Evolutionary conservation across 1,140 invertebrate species (phyloP).

Genomic region (Aphis gossypii): DNA sequence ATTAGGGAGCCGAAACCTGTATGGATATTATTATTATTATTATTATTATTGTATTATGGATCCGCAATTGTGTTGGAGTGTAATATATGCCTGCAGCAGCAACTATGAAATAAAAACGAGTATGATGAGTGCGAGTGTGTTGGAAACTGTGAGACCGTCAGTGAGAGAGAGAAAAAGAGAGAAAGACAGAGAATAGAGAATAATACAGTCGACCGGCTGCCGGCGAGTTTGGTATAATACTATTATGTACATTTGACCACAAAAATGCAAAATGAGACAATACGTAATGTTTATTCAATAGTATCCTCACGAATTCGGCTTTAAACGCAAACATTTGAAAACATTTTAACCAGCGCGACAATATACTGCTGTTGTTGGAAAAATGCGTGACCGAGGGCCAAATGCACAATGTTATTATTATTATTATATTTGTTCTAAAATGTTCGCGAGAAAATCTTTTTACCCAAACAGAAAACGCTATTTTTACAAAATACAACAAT

Average conservation of each 20-base stretch:
- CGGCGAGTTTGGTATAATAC: constrained; percentile 9
- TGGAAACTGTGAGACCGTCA: background rate
- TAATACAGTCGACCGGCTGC: constrained; percentile 3
- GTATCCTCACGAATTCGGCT: constrained; percentile 3
- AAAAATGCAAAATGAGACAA: constrained; percentile 31
- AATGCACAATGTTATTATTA: background rate
- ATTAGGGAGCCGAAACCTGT: constrained; percentile 35
- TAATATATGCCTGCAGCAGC: background rate
- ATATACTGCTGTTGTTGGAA: background rate
- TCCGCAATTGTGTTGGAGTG: constrained; percentile 26
- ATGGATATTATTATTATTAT: constrained; percentile 43
- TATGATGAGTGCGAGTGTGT: background rate
- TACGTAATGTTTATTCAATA: constrained; percentile 18
- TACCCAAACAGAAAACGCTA: background rate
- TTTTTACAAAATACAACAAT: background rate
- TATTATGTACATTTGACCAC: constrained; percentile 15
- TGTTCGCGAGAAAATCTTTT: background rate
- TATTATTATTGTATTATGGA: constrained; percentile 31
- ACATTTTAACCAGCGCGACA: background rate
- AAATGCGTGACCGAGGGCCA: background rate
- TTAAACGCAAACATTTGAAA: background rate
- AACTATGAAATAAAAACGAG: background rate
- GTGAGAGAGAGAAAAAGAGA: background rate
- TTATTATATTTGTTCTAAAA: background rate
- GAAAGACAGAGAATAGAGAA: background rate